Conservation (phyloP, 2,113 vertebrate genomes). For the Gavia stellata region DNA sequence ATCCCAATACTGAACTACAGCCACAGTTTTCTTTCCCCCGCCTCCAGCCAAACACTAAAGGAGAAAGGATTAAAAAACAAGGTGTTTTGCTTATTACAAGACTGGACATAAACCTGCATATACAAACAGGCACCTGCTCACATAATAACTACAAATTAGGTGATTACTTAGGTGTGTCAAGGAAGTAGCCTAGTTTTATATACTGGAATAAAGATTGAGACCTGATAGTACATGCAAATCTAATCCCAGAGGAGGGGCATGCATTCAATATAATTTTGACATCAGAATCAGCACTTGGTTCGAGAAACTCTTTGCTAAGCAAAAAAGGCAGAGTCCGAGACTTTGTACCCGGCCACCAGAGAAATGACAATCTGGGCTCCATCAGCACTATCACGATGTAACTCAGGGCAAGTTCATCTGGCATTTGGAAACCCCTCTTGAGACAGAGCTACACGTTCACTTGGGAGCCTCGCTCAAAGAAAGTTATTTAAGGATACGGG, state of each 20-base stretch:
- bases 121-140: background rate
- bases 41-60: background rate
- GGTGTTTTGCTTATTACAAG: background rate
- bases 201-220: background rate
- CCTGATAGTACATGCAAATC: background rate
- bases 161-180: conserved; percentile 11
- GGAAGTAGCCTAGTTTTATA: conserved; percentile 6
- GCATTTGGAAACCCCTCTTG: background rate
- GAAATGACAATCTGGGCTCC: background rate
- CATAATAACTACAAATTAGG: background rate
- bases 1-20: background rate
- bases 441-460: rapidly evolving
- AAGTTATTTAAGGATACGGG: background rate
- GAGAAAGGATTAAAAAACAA: background rate
- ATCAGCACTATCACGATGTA: background rate
- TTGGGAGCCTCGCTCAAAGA: background rate
- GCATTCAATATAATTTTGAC: background rate
- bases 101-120: background rate
- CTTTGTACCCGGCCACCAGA: background rate
- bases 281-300: background rate
- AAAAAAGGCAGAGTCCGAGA: background rate
- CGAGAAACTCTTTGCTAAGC: background rate
- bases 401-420: rapidly evolving
- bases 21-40: too few species aligned
- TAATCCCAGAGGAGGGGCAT: background rate